phyloP scores from a whole-genome alignment of 2,888 invertebrate species.

The Deilephila porcellus region DNA sequence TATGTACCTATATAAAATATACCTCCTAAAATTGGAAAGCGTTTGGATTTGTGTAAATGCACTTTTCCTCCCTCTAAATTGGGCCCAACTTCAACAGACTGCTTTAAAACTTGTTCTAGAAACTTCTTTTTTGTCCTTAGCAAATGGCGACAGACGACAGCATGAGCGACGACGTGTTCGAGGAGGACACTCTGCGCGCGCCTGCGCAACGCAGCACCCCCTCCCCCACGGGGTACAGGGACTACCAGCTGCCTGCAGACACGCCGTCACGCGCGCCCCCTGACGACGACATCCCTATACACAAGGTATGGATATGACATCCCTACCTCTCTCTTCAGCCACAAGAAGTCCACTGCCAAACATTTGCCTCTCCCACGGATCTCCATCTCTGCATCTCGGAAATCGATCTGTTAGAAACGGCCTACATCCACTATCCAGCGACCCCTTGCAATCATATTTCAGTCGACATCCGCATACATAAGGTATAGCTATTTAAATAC shows the following conservation, averaged over 20 bases:
- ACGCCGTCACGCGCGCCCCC: slow-evolving; percentile 84
- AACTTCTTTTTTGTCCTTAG: slow-evolving; percentile 53
- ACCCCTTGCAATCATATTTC: no score
- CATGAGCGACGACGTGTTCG: slow-evolving; percentile 94
- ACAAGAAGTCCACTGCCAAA: not conserved
- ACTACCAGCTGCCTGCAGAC: slow-evolving; percentile 90
- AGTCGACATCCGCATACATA: no score
- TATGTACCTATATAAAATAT: no score
- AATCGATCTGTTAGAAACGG: no score
- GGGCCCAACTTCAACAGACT: no score
- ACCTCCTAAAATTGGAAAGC: no score
- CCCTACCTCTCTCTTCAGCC: not conserved
- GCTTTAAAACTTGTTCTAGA: not conserved
- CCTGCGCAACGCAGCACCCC: slow-evolving; percentile 81
- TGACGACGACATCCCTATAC: slow-evolving; percentile 86
- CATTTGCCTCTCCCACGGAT: no score
- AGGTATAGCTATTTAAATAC: no score
- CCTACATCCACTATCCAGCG: no score
- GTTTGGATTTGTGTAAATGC: not conserved
- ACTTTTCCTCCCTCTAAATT: no score
- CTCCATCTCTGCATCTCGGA: no score
- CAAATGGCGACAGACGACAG: slow-evolving; percentile 89
- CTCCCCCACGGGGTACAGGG: slow-evolving; percentile 92
- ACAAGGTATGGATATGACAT: slow-evolving; percentile 82
- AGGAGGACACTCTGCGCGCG: slow-evolving; percentile 80